Evolutionary conservation across 2,113 vertebrate species (phyloP).

Genomic region (Misgurnus mizolepis): DNA sequence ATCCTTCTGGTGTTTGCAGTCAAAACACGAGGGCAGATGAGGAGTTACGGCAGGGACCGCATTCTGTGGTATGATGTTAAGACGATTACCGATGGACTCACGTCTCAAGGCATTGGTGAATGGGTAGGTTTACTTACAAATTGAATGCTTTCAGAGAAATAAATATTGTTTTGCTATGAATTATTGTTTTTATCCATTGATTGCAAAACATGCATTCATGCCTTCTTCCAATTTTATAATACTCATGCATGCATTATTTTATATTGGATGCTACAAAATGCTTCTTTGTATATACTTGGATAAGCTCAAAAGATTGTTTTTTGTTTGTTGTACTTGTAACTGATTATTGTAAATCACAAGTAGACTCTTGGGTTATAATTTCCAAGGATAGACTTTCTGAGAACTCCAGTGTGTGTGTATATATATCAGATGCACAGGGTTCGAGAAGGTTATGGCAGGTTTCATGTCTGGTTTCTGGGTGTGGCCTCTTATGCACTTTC

Average conservation of each 20-base stretch:
- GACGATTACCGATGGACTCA: constrained; percentile 58
- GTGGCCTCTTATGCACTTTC: constrained; percentile 52
- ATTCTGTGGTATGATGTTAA: constrained; percentile 84
- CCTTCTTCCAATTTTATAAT: too few species aligned
- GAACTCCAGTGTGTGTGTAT: not conserved
- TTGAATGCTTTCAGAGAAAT: not conserved
- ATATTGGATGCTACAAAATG: too few species aligned
- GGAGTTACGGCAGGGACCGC: constrained; percentile 74
- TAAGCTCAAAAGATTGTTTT: not conserved
- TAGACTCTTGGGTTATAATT: not conserved
- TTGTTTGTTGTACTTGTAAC: not conserved
- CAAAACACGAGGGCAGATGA: constrained; percentile 79
- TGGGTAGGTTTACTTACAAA: constrained; percentile 77
- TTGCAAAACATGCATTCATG: not conserved
- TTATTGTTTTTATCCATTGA: not conserved
- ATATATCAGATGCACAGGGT: too few species aligned
- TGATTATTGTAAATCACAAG: too few species aligned
- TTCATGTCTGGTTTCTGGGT: constrained; percentile 70
- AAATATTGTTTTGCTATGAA: not conserved
- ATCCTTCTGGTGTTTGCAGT: constrained; percentile 86
- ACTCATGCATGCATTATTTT: too few species aligned
- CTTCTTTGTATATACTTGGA: not conserved
- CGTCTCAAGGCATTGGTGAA: constrained; percentile 79
- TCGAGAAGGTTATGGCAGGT: constrained; percentile 29
- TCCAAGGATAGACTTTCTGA: not conserved